Conservation (phyloP, 1,140 invertebrate species). For the Eubasilissa regina region DNA sequence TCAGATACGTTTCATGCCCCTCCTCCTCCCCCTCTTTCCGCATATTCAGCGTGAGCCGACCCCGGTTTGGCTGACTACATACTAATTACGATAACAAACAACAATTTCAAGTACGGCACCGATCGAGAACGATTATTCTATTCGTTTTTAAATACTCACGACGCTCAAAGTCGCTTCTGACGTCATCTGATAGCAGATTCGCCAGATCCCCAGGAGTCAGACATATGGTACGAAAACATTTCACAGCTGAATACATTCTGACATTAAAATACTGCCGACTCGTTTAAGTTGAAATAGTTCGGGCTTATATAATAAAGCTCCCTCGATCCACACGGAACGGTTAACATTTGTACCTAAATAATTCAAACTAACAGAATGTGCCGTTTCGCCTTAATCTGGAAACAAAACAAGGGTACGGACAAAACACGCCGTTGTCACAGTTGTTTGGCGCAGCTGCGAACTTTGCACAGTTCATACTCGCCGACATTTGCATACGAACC, state of each 20-base stretch:
- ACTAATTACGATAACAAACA: too few species aligned
- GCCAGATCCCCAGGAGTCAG: not conserved
- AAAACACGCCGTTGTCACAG: slow-evolving; percentile 51
- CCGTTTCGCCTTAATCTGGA: slow-evolving; percentile 55
- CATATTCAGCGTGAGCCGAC: too few species aligned
- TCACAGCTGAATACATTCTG: slow-evolving; percentile 22
- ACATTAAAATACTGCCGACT: slow-evolving; percentile 34
- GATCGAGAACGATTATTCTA: too few species aligned
- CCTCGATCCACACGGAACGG: slow-evolving; percentile 47
- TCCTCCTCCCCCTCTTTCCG: too few species aligned
- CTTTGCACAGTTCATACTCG: slow-evolving; percentile 55
- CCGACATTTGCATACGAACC: slow-evolving; percentile 57
- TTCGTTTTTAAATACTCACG: too few species aligned
- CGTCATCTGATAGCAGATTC: slow-evolving; percentile 4
- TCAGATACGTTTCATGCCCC: too few species aligned
- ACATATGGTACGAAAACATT: slow-evolving; percentile 19
- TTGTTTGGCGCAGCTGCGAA: slow-evolving; percentile 50
- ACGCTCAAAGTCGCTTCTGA: not conserved
- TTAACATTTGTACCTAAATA: slow-evolving; percentile 57
- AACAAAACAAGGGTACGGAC: slow-evolving; percentile 58
- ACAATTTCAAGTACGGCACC: too few species aligned
- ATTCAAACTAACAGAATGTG: slow-evolving; percentile 57
- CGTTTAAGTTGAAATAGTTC: slow-evolving; percentile 39
- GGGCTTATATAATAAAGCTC: slow-evolving; percentile 46
- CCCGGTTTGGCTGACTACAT: too few species aligned